Evolutionary conservation across 1,140 invertebrate genomes (phyloP).

Genomic region (Hermatobates lingyangjiaoensis): DNA sequence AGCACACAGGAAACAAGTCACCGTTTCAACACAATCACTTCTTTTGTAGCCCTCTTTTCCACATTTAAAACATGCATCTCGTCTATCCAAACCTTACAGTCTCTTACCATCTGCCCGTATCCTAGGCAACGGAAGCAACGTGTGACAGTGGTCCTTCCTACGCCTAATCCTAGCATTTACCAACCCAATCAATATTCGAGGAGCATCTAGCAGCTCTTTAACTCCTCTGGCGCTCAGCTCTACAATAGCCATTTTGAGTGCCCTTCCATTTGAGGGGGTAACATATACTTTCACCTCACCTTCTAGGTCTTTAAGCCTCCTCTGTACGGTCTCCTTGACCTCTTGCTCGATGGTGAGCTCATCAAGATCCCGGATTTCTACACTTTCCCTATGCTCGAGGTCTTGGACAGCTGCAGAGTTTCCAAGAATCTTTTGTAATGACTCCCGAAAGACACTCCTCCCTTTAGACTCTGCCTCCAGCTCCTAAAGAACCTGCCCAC

Average conservation of each 20-base stretch:
- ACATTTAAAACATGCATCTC: neutral
- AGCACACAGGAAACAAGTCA: neutral
- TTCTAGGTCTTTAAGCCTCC: neutral
- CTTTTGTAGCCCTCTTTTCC: neutral
- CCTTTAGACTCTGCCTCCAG: neutral
- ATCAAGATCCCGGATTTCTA: too few relatives aligned
- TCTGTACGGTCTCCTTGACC: neutral
- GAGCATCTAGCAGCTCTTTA: neutral
- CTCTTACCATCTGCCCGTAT: neutral
- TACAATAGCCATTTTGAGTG: neutral
- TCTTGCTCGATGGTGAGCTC: neutral
- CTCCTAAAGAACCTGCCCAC: neutral
- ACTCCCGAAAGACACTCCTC: neutral
- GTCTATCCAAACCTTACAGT: neutral
- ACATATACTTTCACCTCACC: neutral
- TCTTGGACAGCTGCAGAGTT: neutral
- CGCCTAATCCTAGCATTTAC: constrained; percentile 3
- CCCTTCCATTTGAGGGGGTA: neutral
- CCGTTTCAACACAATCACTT: neutral
- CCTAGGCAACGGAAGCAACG: neutral
- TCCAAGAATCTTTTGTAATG: neutral
- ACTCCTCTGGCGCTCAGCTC: neutral
- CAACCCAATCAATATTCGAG: constrained; percentile 1
- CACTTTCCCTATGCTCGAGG: neutral
- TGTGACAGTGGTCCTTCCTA: too few relatives aligned